Conservation (phyloP, 2,888 invertebrate species). For the Philonicus albiceps region DNA sequence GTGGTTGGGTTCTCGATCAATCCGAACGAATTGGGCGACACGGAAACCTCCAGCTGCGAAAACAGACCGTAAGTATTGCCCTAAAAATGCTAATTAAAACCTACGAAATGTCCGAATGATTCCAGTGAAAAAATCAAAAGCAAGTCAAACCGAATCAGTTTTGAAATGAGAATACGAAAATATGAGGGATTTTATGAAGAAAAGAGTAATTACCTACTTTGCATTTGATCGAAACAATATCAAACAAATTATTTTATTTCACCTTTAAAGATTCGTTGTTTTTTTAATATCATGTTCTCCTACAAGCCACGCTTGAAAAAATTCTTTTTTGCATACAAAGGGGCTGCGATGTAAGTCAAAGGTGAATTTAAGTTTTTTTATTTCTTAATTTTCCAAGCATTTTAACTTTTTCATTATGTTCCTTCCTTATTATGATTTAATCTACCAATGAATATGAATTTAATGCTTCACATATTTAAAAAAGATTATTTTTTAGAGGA, state of each 20-base stretch:
- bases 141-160: background rate
- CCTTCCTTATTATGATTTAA: slow-evolving; percentile 42
- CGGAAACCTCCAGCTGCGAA: slow-evolving; percentile 95
- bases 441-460: background rate
- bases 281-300: slow-evolving; percentile 44
- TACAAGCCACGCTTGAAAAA: slow-evolving; percentile 47
- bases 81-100: background rate
- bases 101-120: background rate
- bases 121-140: background rate
- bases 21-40: slow-evolving; percentile 99
- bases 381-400: slow-evolving; percentile 13
- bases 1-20: slow-evolving; percentile 97
- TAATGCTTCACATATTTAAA: background rate
- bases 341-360: slow-evolving; percentile 50
- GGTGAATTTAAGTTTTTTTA: slow-evolving; percentile 45
- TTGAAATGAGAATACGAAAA: background rate
- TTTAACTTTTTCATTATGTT: slow-evolving; percentile 37
- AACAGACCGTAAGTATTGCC: slow-evolving; percentile 74
- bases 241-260: slow-evolving; percentile 26
- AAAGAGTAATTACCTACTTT: background rate
- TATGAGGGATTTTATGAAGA: background rate
- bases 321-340: slow-evolving; percentile 50
- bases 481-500: background rate
- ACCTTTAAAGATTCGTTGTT: slow-evolving; percentile 35
- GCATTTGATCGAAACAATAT: slow-evolving; percentile 7